phyloP scores from a whole-genome alignment of 2,797 vertebrate genomes.

The Phylloscopus collybita region DNA sequence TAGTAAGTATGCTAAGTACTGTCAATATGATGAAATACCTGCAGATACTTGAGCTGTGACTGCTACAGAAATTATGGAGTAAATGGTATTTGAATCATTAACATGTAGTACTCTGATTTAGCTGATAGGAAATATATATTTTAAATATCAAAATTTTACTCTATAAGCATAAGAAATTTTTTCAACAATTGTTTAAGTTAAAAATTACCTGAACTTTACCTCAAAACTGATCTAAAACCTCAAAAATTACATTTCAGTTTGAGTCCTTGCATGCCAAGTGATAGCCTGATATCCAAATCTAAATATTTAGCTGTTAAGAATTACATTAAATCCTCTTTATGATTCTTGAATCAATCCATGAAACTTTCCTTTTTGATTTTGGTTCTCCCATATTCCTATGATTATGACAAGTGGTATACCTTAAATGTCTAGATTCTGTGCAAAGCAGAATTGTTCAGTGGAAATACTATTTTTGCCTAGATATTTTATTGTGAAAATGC shows the following conservation, averaged over 20 bases:
- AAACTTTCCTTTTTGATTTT: neutral
- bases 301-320: neutral
- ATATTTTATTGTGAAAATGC: neutral
- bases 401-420: neutral
- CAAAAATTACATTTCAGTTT: slow-evolving; percentile 4
- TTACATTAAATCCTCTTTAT: neutral
- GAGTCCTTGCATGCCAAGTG: neutral
- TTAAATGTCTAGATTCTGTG: neutral
- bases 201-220: slow-evolving; percentile 35
- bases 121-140: neutral
- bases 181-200: neutral
- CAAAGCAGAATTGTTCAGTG: neutral
- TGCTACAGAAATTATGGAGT: neutral
- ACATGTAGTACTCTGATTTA: neutral
- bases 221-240: neutral
- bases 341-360: neutral
- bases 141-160: slow-evolving; percentile 5
- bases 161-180: slow-evolving; percentile 1
- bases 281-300: neutral
- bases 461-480: neutral
- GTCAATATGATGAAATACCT: neutral
- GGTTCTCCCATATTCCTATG: neutral
- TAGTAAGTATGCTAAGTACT: neutral
- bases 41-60: neutral
- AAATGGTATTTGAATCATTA: neutral